Base-by-base conservation (phyloP, 2,888 invertebrate species). In the Eudasyphora cyanicolor region DNA sequence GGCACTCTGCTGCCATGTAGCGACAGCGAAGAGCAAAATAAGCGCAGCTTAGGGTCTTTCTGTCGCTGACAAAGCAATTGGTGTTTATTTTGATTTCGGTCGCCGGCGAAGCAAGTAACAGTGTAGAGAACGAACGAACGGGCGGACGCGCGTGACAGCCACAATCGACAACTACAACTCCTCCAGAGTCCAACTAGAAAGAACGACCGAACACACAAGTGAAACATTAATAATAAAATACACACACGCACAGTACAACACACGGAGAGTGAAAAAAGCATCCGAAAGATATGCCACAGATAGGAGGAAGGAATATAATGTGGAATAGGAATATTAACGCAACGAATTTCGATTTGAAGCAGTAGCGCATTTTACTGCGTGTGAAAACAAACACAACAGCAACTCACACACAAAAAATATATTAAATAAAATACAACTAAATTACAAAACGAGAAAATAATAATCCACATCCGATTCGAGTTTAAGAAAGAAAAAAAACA, bases 41-140 rank as follows among this genome's bases (percentile, higher is more conserved):
- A 81, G 80, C 83, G 81, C 71, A 84, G 83, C 81, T 84, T 84
- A 80, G 70, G 64, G 60, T 49, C 49, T 76, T 77, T 71, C 75
- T 62, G 74, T 14, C 76, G 51, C 49, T 45, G 75, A 57, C 54
- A 71, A 60, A 75, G 21, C 75, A 71, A 57, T 71, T 71, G 57
- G 71, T 80, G 71, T 81, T 84, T 84, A 84, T 84, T 84, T 84
- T 84, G 78, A 81, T 84, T 81, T 80, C 80, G 49, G 57, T 81
- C 57, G 78, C 81, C 83, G 83, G 83, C 71, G 80, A 78, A 78
- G 70, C 73, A 77, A 70, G 62, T 54, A 62, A 29, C 62, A 69
- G 35, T 35, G 79, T 67, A 7, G 51, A 69, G 64, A 57, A 76
- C 73, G 35, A 45, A 49, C 70, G 54, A 76, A 49, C 78, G 54